Evolutionary conservation across 2,113 vertebrate genomes (phyloP).

Genomic region (Girardinichthys multiradiatus): DNA sequence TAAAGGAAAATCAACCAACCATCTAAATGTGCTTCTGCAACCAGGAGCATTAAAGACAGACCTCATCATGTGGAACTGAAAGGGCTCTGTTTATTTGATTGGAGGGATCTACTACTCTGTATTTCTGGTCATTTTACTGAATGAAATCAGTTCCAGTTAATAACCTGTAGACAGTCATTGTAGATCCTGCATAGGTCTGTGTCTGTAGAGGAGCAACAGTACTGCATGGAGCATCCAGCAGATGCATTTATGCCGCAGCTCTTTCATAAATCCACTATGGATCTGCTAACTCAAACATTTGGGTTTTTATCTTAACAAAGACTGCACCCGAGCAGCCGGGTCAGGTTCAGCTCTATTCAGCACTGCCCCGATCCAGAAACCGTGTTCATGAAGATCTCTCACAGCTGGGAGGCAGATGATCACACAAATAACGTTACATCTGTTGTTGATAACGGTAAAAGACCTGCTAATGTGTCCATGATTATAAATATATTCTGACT

Average conservation of each 20-base stretch:
- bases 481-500: too few species aligned
- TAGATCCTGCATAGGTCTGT: conserved; percentile 21
- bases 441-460: neutral
- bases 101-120: conserved; percentile 42
- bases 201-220: conserved; percentile 30
- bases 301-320: conserved; percentile 78
- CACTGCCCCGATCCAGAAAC: conserved; percentile 67
- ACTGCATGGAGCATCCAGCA: conserved; percentile 54
- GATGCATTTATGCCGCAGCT: conserved; percentile 65
- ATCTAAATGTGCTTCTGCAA: conserved; percentile 33
- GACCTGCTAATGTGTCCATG: too few species aligned
- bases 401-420: conserved; percentile 69
- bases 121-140: conserved; percentile 14
- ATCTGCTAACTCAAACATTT: conserved; percentile 78
- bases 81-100: conserved; percentile 35
- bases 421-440: conserved; percentile 55
- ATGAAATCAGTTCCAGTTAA: conserved; percentile 26
- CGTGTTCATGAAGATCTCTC: conserved; percentile 68
- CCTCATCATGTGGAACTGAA: conserved; percentile 40
- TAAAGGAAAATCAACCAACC: conserved; percentile 51
- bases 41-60: conserved; percentile 66
- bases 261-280: conserved; percentile 72
- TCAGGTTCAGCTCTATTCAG: conserved; percentile 56
- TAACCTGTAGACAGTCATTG: conserved; percentile 11
- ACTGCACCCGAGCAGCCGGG: conserved; percentile 62